A percentile compares a stretch with the other conserved stretches of the same genome.
Conservation (phyloP, 1,140 invertebrate genomes). For the Acromyrmex charruanus region DNA sequence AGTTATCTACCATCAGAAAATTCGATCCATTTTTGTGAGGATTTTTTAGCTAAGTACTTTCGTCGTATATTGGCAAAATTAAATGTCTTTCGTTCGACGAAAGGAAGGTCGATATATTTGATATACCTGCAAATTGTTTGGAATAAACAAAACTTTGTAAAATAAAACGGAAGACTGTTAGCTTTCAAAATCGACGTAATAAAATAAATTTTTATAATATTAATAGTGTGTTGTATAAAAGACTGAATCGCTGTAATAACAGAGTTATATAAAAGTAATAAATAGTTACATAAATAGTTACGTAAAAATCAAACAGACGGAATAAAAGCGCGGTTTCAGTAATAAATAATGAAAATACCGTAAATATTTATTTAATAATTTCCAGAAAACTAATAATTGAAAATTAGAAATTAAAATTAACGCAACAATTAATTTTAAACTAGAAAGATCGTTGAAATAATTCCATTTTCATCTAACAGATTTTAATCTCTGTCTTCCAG, state of each 20-base stretch:
- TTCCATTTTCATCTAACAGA: neutral
- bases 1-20: constrained; percentile 57
- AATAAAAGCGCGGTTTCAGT: neutral
- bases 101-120: constrained; percentile 39
- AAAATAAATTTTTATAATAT: constrained; percentile 12
- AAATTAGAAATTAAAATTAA: neutral
- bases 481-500: neutral
- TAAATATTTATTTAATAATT: neutral
- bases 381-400: neutral
- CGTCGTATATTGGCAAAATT: constrained; percentile 56
- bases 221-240: neutral
- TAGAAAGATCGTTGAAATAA: neutral
- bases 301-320: neutral
- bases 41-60: constrained; percentile 64
- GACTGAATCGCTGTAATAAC: neutral
- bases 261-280: neutral
- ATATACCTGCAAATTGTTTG: neutral
- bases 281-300: neutral
- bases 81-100: constrained; percentile 18
- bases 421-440: neutral
- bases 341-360: neutral
- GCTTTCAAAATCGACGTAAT: neutral
- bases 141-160: neutral
- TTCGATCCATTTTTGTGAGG: constrained; percentile 56
- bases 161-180: neutral